phyloP scores from a whole-genome alignment of 2,113 vertebrate species.

The Antennarius striatus region DNA sequence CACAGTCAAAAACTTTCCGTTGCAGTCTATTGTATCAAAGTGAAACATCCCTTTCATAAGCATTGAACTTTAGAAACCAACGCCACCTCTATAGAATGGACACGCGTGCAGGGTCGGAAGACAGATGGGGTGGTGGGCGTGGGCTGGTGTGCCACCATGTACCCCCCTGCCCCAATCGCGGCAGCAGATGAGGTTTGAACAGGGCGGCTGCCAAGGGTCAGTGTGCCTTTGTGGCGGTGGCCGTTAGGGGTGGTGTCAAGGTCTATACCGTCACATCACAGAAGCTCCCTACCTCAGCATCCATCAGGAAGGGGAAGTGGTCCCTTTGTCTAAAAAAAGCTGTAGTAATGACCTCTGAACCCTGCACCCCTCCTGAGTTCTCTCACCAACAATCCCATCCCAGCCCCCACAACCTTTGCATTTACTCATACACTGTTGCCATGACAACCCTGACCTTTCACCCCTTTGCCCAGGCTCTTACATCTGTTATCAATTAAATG shows the following conservation, averaged over 20 bases:
- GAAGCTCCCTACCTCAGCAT: slow-evolving; percentile 52
- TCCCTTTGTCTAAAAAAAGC: slow-evolving; percentile 80
- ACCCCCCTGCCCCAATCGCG: slow-evolving; percentile 52
- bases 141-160: slow-evolving; percentile 31
- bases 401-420: slow-evolving; percentile 65
- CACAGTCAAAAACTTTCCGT: slow-evolving; percentile 21
- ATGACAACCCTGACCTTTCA: slow-evolving; percentile 81
- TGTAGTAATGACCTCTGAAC: slow-evolving; percentile 81
- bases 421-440: slow-evolving; percentile 75
- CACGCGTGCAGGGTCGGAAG: slow-evolving; percentile 52
- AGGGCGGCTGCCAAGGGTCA: slow-evolving; percentile 53
- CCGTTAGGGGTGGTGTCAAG: slow-evolving; percentile 56
- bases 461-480: slow-evolving; percentile 77
- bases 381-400: slow-evolving; percentile 59
- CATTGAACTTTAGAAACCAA: too few species aligned
- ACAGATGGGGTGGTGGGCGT: slow-evolving; percentile 78
- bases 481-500: slow-evolving; percentile 88
- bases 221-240: slow-evolving; percentile 47
- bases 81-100: slow-evolving; percentile 53
- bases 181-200: slow-evolving; percentile 63
- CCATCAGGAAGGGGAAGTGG: slow-evolving; percentile 75
- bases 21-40: slow-evolving; percentile 37
- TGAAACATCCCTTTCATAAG: slow-evolving; percentile 17
- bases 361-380: slow-evolving; percentile 55
- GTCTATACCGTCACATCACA: slow-evolving; percentile 52